A percentile compares a stretch with the other conserved stretches of the same genome.
Evolutionary conservation across 2,888 invertebrate species (phyloP).

Genomic region (Harmothoe impar): DNA sequence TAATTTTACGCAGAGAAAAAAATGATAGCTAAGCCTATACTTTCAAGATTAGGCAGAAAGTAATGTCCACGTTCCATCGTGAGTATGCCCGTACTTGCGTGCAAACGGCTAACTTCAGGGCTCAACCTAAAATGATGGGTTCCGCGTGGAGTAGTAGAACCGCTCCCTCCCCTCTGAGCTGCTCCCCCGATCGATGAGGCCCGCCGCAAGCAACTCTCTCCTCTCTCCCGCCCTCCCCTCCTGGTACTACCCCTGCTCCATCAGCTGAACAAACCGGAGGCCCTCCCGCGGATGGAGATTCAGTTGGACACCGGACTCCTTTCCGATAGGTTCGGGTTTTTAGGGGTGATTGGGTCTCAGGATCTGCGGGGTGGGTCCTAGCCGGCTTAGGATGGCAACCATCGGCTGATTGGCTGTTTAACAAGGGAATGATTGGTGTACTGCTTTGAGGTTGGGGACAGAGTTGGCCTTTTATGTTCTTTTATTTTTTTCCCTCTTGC

Average conservation of each 20-base stretch:
- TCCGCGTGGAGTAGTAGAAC: too few relatives aligned
- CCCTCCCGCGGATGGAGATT: neutral
- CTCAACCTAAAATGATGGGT: slow-evolving; percentile 22
- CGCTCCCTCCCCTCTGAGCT: neutral
- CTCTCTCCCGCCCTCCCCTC: neutral
- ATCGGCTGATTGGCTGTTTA: slow-evolving; percentile 1
- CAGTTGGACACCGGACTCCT: neutral
- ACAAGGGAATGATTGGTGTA: neutral
- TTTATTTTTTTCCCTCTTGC: too few relatives aligned
- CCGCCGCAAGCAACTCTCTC: neutral
- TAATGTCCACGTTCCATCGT: too few relatives aligned
- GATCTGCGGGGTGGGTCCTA: neutral
- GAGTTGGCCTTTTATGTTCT: too few relatives aligned
- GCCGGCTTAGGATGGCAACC: neutral
- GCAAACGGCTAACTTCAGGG: neutral
- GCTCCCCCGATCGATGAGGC: slow-evolving; percentile 12
- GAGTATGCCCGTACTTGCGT: too few relatives aligned
- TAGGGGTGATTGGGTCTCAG: slow-evolving; percentile 19
- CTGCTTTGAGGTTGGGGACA: neutral
- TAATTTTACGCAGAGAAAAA: too few relatives aligned
- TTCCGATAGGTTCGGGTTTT: neutral
- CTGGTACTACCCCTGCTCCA: neutral
- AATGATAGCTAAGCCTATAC: too few relatives aligned
- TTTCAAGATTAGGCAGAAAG: too few relatives aligned
- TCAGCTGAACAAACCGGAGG: neutral